A percentile compares a stretch with the other conserved stretches of the same genome.
Conservation (phyloP, 2,113 vertebrate genomes). For the Ochotona curzoniae region DNA sequence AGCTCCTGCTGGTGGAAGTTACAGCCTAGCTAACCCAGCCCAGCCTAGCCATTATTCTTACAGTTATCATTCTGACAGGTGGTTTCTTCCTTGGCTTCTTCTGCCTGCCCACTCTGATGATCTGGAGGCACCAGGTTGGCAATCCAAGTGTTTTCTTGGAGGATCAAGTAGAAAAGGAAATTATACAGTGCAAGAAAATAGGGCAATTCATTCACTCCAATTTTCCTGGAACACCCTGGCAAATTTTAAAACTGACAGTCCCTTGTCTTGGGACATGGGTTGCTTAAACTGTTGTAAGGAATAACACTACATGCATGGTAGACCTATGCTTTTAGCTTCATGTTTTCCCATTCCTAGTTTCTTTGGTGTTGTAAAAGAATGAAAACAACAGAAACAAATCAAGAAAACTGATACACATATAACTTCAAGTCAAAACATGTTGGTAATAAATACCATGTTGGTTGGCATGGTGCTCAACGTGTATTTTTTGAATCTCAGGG, state of each 20-base stretch:
- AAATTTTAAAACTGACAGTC: constrained; percentile 1
- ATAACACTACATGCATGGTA: background rate
- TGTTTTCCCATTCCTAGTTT: background rate
- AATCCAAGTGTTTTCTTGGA: background rate
- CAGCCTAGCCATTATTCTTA: too few relatives aligned
- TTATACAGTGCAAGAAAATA: background rate
- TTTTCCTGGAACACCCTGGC: background rate
- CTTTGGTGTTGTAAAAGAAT: constrained; percentile 1
- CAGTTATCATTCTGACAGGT: too few relatives aligned
- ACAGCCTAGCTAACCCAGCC: too few relatives aligned
- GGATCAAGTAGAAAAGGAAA: background rate
- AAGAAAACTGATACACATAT: background rate
- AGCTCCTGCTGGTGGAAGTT: too few relatives aligned
- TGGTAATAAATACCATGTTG: background rate
- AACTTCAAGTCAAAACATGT: background rate
- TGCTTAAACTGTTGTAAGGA: background rate
- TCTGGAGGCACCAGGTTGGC: background rate
- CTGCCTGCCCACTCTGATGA: background rate
- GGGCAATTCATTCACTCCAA: background rate
- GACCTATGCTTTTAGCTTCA: background rate
- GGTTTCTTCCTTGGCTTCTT: background rate
- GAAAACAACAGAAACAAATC: background rate
- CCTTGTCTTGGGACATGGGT: background rate
- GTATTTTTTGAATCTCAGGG: background rate
- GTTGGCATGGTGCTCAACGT: background rate